Evolutionary conservation across 2,797 vertebrate genomes (phyloP), one percentile per base, ranked within the genome.

Genomic region (Lepus townsendii): DNA sequence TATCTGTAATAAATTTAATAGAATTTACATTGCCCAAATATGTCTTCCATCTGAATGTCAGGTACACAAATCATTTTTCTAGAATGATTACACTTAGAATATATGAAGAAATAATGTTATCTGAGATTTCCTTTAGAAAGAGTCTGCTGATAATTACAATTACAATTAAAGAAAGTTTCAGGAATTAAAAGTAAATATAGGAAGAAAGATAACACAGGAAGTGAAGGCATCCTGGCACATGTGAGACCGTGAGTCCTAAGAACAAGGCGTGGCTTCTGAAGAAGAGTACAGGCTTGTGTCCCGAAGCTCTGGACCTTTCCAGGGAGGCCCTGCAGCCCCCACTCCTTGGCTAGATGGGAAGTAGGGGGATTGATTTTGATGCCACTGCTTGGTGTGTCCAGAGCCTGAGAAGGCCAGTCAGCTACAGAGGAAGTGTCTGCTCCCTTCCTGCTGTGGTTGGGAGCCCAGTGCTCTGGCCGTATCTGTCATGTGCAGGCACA

Each of bases 11-110:
- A 76, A 17, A 27, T 88, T 32, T 73, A 85, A 75, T 87, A 71
- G 24, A 83, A 85, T 90, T 85, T 92, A 80, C 86, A 93, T 62
- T 27, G 47, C 78, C 50, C 22, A 11, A 57, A 13, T 38, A 17
- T 42, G 17, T 65, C 26, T 88, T 52, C 3, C 7, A 38, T 89
- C 17, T 71, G 71, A 66, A 60, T 14, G n/a, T 76, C 71, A 94
- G 52, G 30, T 91, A 16, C 4, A 5, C n/a, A 69, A 24, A 30
- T 85, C 88, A 54, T 30, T 68, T 93, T 90, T 88, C 13, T 92
- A 71, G 50, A 52, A 9, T 69, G 14, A 0, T 42, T 27, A 16
- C 77, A 27, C 50, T 86, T 82, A 22, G n/a, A 85, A 24, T 76
- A 42, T 42, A 20, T 82, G 47, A 94, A 90, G 50, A 79, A 60